Evolutionary conservation across 1,140 invertebrate species (phyloP).

Genomic region (Trichonephila inaurata): DNA sequence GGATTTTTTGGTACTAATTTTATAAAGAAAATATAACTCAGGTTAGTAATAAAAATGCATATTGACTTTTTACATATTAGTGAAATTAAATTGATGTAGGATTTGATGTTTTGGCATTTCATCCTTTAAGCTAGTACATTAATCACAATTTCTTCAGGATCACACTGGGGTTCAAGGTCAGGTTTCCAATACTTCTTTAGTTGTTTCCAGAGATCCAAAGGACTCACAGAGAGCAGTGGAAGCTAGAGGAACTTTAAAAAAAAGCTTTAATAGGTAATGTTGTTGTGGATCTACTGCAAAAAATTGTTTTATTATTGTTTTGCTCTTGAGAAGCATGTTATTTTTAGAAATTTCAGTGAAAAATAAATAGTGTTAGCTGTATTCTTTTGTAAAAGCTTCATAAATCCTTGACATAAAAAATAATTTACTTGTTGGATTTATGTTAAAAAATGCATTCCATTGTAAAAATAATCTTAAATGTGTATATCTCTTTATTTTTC

Average conservation of each 20-base stretch:
- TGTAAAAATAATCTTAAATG: no score
- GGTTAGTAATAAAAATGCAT: background rate
- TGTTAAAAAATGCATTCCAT: no score
- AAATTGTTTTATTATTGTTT: background rate
- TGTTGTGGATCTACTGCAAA: background rate
- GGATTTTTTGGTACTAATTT: background rate
- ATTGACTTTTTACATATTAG: background rate
- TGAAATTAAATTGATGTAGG: background rate
- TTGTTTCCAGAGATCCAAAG: constrained; percentile 23
- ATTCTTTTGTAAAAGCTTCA: no score
- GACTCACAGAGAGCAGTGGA: constrained; percentile 70
- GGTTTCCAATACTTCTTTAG: constrained; percentile 42
- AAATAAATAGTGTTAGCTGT: no score
- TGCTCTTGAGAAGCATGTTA: background rate
- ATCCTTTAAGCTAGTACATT: background rate
- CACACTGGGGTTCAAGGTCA: constrained; percentile 45
- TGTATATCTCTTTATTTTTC: no score
- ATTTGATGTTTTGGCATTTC: background rate
- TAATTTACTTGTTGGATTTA: no score
- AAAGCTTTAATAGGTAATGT: constrained; percentile 85
- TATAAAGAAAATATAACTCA: background rate
- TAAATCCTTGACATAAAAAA: no score
- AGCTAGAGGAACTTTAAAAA: constrained; percentile 81
- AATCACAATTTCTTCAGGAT: background rate
- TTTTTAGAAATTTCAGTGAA: background rate